These are phyloP conservation scores for Hirudinaria manillensis DNA, from an alignment of 2,888 invertebrate species.

Conservation along the genomic window DNA sequence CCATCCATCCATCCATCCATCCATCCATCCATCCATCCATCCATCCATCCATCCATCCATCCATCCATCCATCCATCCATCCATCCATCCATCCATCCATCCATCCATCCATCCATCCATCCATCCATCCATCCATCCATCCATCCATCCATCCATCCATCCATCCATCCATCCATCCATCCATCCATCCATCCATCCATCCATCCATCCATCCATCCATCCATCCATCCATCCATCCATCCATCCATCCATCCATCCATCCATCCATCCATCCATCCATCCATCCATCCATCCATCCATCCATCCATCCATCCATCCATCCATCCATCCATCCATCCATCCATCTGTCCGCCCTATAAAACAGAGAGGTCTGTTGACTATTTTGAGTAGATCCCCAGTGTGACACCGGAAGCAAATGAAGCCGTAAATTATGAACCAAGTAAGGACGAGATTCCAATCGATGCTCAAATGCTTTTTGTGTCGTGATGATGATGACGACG, in stretches of 20 bases:
- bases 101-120: conserved; percentile 24
- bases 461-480: not conserved
- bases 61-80: conserved; percentile 23
- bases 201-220: conserved; percentile 24
- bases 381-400: no score
- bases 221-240: conserved; percentile 22
- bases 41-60: conserved; percentile 24
- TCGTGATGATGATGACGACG: not conserved
- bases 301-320: conserved; percentile 12
- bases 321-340: conserved; percentile 10
- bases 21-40: conserved; percentile 18
- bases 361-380: no score
- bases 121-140: conserved; percentile 24
- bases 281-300: conserved; percentile 19
- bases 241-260: conserved; percentile 18
- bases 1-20: conserved; percentile 26
- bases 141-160: conserved; percentile 24
- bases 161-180: conserved; percentile 24
- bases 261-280: not conserved
- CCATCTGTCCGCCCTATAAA: no score
- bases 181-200: conserved; percentile 24
- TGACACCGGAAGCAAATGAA: no score
- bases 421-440: not conserved
- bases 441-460: not conserved
- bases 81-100: conserved; percentile 24